Percentiles rank a stretch among this genome's conserved stretches.
Conservation (phyloP, 2,888 invertebrate species). For the Suillia variegata region DNA sequence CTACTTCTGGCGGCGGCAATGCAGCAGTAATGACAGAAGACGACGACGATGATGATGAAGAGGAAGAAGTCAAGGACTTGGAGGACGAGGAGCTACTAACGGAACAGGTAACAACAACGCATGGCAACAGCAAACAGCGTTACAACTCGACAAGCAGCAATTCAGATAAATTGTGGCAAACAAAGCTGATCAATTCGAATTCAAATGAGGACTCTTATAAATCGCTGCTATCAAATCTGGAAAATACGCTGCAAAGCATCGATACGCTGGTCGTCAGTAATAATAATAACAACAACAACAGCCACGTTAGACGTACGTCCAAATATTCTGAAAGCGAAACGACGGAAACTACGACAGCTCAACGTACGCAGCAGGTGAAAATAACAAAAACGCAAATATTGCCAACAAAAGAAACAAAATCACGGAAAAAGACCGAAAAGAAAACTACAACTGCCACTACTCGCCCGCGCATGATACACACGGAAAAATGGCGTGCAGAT, state of each 20-base stretch:
- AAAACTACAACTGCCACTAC: slow-evolving; percentile 52
- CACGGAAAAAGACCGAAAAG: slow-evolving; percentile 33
- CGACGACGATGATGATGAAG: neutral
- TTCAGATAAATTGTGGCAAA: slow-evolving; percentile 52
- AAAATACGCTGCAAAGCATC: slow-evolving; percentile 62
- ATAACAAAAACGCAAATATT: slow-evolving; percentile 19
- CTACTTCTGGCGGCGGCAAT: slow-evolving; percentile 20
- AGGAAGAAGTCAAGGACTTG: neutral
- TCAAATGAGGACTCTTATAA: slow-evolving; percentile 59
- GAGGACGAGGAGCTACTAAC: no score
- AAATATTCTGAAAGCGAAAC: no score
- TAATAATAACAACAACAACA: slow-evolving; percentile 32
- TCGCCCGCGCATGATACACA: slow-evolving; percentile 79
- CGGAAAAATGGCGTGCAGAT: slow-evolving; percentile 69
- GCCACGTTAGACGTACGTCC: no score
- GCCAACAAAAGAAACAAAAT: slow-evolving; percentile 18
- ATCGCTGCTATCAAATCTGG: slow-evolving; percentile 62
- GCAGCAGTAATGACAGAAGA: neutral
- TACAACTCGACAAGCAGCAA: slow-evolving; percentile 42
- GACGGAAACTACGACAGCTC: slow-evolving; percentile 40
- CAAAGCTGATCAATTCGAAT: slow-evolving; percentile 48
- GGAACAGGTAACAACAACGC: no score
- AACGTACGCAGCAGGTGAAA: slow-evolving; percentile 30
- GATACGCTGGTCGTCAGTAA: slow-evolving; percentile 55
- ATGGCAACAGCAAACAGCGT: slow-evolving; percentile 30